phyloP scores from a whole-genome alignment of 2,113 vertebrate genomes.

The Erythrolamprus reginae region DNA sequence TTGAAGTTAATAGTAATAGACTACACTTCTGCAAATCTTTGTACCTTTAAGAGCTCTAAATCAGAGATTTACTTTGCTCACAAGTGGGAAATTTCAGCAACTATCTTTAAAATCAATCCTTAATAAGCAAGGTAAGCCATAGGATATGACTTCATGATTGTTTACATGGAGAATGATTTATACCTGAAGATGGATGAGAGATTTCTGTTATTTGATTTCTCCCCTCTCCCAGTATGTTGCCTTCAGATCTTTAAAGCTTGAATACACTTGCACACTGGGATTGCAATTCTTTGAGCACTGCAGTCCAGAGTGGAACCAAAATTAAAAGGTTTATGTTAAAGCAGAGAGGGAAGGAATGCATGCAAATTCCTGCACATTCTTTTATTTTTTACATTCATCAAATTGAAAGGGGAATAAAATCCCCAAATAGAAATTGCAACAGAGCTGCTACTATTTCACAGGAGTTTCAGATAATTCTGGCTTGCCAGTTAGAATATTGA shows the following conservation, averaged over 20 bases:
- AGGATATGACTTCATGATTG: background rate
- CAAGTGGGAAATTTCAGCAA: background rate
- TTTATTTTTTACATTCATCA: background rate
- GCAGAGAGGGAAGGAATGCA: background rate
- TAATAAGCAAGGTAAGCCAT: background rate
- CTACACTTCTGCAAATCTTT: background rate
- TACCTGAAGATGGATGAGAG: background rate
- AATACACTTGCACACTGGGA: background rate
- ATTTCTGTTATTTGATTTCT: background rate
- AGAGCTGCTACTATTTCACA: background rate
- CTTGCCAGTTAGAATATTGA: background rate
- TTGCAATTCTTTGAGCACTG: background rate
- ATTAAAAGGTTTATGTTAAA: background rate
- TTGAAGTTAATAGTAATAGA: background rate
- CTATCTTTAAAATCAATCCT: background rate
- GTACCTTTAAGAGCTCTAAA: background rate
- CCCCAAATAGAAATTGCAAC: background rate
- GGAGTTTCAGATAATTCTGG: background rate
- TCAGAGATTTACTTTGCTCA: background rate
- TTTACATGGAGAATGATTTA: background rate
- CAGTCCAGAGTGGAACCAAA: background rate
- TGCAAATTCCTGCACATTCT: background rate
- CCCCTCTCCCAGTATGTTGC: background rate
- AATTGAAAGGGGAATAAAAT: background rate
- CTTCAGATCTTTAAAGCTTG: background rate